Conservation (phyloP, 2,113 vertebrate species). For the Pterophyllum scalare region DNA sequence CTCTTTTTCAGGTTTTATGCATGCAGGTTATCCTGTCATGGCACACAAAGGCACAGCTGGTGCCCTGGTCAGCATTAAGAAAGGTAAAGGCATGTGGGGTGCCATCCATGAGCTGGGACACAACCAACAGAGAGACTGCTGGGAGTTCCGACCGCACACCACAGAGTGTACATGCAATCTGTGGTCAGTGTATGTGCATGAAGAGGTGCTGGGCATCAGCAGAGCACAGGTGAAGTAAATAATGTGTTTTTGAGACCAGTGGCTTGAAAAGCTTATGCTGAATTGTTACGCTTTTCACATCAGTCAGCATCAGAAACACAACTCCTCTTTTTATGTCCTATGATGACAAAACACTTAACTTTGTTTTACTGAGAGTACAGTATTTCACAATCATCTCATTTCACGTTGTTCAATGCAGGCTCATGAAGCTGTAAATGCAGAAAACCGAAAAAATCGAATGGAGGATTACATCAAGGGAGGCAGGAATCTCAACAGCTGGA, state of each 20-base stretch:
- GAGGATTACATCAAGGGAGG: slow-evolving; percentile 40
- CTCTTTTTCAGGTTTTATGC: slow-evolving; percentile 81
- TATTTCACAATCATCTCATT: not conserved
- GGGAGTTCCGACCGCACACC: slow-evolving; percentile 83
- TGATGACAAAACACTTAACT: not conserved
- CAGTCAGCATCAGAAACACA: too few relatives aligned
- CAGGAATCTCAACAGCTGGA: slow-evolving; percentile 53
- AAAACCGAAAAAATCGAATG: not conserved
- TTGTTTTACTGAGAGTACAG: not conserved
- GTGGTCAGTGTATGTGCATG: slow-evolving; percentile 85
- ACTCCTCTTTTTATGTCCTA: too few relatives aligned
- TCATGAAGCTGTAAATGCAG: slow-evolving; percentile 38
- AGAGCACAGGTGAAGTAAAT: not conserved
- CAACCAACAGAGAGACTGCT: slow-evolving; percentile 36
- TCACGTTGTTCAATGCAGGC: slow-evolving; percentile 18
- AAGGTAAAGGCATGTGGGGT: too few relatives aligned
- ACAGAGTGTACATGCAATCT: slow-evolving; percentile 87
- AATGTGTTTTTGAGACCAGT: not conserved
- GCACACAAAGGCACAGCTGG: slow-evolving; percentile 16
- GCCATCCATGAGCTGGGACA: too few relatives aligned
- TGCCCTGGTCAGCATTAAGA: not conserved
- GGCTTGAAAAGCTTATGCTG: too few relatives aligned
- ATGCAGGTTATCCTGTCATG: slow-evolving; percentile 84
- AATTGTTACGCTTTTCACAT: too few relatives aligned
- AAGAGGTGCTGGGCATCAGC: slow-evolving; percentile 20